Conservation (phyloP, 2,888 invertebrate genomes). For the Iphiclides podalirius region DNA sequence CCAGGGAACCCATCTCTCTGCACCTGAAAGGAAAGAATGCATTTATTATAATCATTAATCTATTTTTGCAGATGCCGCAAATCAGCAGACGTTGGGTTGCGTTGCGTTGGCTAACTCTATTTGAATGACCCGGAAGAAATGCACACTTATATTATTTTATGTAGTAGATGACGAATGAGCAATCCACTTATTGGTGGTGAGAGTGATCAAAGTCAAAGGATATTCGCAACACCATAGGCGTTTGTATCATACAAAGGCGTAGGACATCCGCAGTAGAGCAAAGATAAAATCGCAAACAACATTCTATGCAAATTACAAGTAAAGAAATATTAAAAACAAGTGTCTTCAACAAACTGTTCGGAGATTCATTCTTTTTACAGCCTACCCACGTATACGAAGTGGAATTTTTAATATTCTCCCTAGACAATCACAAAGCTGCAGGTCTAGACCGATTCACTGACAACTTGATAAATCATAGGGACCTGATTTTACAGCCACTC, state of each 20-base stretch:
- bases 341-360: neutral
- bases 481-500: neutral
- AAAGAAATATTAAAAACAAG: neutral
- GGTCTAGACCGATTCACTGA: slow-evolving; percentile 18
- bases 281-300: slow-evolving; percentile 5
- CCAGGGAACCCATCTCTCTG: slow-evolving; percentile 54
- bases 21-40: slow-evolving; percentile 6
- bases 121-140: no score
- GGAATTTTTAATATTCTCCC: slow-evolving; percentile 2
- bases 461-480: slow-evolving; percentile 2
- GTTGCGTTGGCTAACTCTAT: no score
- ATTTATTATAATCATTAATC: no score
- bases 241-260: no score
- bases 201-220: no score
- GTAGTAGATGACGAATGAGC: no score
- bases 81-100: no score
- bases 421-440: slow-evolving; percentile 9
- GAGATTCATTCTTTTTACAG: slow-evolving; percentile 6
- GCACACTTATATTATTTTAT: no score
- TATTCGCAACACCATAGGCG: no score
- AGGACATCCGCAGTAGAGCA: no score
- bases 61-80: no score
- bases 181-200: no score
- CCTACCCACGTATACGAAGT: slow-evolving; percentile 18
- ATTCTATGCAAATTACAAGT: neutral